These are phyloP conservation scores for Sylvilagus bachmani DNA, from an alignment of 2,113 vertebrate genomes.

Conservation along the genomic window DNA sequence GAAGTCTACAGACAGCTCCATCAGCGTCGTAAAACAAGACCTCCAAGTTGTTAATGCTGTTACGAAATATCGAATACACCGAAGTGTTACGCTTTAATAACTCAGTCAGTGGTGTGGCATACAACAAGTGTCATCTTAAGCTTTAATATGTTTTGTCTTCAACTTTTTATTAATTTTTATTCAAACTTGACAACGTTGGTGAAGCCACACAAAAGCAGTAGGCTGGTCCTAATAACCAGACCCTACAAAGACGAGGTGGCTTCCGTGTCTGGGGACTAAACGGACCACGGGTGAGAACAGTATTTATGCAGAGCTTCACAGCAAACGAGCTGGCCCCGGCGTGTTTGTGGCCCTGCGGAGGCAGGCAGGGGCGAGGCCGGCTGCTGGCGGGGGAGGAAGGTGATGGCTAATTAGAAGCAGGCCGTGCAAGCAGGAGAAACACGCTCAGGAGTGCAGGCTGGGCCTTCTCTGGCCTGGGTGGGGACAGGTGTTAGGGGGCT, in stretches of 20 bases:
- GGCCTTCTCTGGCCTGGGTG: background rate
- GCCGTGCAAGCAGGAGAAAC: background rate
- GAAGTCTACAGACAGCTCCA: background rate
- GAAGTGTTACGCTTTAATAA: conserved; percentile 4
- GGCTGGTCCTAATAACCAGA: background rate
- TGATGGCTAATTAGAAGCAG: background rate
- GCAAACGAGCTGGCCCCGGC: too few relatives aligned
- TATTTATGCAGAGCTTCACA: background rate
- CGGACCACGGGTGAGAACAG: background rate
- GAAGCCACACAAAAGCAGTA: background rate
- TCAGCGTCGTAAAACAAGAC: background rate
- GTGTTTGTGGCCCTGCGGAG: too few relatives aligned
- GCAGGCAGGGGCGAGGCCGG: too few relatives aligned
- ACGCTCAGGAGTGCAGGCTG: background rate
- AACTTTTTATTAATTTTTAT: background rate
- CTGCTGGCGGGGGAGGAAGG: background rate
- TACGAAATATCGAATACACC: background rate
- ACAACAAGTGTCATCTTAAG: background rate
- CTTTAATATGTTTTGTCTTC: background rate
- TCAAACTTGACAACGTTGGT: background rate
- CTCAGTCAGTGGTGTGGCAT: background rate
- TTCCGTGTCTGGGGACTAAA: too few relatives aligned
- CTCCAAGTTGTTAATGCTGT: background rate
- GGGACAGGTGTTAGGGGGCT: background rate
- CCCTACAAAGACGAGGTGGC: background rate